phyloP scores from a whole-genome alignment of 2,888 invertebrate genomes.

The Papilio elwesi region DNA sequence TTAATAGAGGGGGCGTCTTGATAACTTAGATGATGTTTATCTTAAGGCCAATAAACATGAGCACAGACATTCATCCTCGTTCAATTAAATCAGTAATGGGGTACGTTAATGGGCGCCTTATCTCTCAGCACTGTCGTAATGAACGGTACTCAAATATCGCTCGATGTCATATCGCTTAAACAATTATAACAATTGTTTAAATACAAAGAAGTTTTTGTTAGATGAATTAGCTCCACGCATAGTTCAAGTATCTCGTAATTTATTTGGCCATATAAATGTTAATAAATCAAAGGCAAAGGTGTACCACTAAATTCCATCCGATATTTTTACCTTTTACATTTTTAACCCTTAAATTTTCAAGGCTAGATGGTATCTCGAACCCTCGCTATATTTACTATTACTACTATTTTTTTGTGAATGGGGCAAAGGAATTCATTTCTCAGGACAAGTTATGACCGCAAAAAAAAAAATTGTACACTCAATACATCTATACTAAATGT shows the following conservation, averaged over 20 bases:
- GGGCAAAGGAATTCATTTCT: too few relatives aligned
- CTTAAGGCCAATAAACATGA: constrained; percentile 1
- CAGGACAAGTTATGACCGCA: too few relatives aligned
- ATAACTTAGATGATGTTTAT: background rate
- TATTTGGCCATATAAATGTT: background rate
- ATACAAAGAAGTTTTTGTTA: constrained; percentile 15
- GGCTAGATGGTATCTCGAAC: too few relatives aligned
- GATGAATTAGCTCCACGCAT: background rate
- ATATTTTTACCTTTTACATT: too few relatives aligned
- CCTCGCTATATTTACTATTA: too few relatives aligned
- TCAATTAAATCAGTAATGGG: constrained; percentile 12
- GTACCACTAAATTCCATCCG: too few relatives aligned
- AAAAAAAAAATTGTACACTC: too few relatives aligned
- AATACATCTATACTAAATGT: too few relatives aligned
- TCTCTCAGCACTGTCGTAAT: background rate
- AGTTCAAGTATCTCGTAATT: background rate
- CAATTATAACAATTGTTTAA: constrained; percentile 13
- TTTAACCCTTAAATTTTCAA: too few relatives aligned
- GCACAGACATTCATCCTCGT: background rate
- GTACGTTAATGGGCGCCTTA: constrained; percentile 1
- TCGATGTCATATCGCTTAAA: constrained; percentile 6
- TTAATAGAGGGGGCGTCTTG: background rate
- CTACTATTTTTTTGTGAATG: too few relatives aligned
- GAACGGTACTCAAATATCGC: constrained; percentile 1
- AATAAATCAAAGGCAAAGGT: too few relatives aligned